Conservation (phyloP, 2,888 invertebrate species). For the Heteropelma amictum region DNA sequence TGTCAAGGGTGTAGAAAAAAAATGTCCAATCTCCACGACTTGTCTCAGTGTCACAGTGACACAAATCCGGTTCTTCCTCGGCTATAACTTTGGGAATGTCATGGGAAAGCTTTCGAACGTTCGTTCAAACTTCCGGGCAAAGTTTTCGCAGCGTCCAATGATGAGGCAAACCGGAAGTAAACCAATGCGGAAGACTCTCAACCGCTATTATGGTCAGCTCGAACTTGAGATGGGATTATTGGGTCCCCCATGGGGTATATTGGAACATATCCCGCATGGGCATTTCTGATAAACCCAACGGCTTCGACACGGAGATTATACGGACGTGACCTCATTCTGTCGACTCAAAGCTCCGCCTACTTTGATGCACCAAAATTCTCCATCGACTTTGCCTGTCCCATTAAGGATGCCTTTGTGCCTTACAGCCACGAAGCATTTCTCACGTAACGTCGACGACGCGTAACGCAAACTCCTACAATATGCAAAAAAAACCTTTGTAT, state of each 20-base stretch:
- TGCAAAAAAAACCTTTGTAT: too few species aligned
- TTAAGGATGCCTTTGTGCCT: not conserved
- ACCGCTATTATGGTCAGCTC: slow-evolving; percentile 19
- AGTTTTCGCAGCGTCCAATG: too few species aligned
- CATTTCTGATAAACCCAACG: slow-evolving; percentile 55
- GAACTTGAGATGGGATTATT: slow-evolving; percentile 2
- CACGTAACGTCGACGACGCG: not conserved
- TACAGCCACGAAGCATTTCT: not conserved
- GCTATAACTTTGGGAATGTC: too few species aligned
- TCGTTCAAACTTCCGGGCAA: too few species aligned
- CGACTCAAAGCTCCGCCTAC: slow-evolving; percentile 8
- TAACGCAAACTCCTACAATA: not conserved
- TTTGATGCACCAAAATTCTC: slow-evolving; percentile 44
- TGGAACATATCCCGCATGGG: slow-evolving; percentile 48
- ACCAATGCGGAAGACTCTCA: not conserved
- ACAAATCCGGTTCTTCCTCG: too few species aligned
- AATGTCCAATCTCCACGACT: too few species aligned
- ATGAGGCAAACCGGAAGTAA: too few species aligned
- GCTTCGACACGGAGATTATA: slow-evolving; percentile 57
- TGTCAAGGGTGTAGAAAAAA: too few species aligned
- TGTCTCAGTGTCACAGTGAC: too few species aligned
- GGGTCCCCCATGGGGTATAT: slow-evolving; percentile 51
- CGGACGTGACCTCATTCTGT: slow-evolving; percentile 28
- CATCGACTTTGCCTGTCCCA: slow-evolving; percentile 6
- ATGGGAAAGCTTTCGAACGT: too few species aligned